Conservation (phyloP, 2,888 invertebrate genomes). For the Clostera curtula region DNA sequence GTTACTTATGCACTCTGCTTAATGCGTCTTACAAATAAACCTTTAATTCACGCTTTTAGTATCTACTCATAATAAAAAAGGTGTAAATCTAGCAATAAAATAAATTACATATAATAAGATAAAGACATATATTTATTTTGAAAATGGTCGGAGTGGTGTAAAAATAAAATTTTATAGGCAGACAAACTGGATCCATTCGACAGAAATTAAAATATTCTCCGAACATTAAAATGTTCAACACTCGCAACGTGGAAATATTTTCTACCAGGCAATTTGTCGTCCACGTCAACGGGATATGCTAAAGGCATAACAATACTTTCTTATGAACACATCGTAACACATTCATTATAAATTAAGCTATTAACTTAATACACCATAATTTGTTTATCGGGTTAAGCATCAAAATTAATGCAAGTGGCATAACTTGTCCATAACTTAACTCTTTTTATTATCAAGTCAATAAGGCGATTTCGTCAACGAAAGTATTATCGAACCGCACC, state of each 20-base stretch:
- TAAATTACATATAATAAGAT: conserved; percentile 26
- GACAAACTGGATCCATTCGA: conserved; percentile 34
- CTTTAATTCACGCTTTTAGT: conserved; percentile 14
- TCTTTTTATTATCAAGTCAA: conserved; percentile 72
- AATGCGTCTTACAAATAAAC: too few relatives aligned
- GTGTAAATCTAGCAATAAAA: conserved; percentile 26
- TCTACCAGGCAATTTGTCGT: conserved; percentile 54
- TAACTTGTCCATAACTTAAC: conserved; percentile 72
- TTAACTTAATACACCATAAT: conserved; percentile 73
- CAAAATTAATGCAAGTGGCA: conserved; percentile 74
- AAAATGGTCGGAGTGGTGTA: conserved; percentile 29
- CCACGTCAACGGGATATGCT: conserved; percentile 44
- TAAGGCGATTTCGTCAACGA: conserved; percentile 68
- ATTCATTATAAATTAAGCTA: conserved; percentile 75
- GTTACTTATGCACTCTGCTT: too few relatives aligned
- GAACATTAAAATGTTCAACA: conserved; percentile 31
- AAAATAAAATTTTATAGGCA: conserved; percentile 40
- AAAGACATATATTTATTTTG: conserved; percentile 29
- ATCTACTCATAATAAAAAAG: conserved; percentile 9
- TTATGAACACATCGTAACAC: conserved; percentile 62
- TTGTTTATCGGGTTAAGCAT: conserved; percentile 75
- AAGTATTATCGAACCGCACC: conserved; percentile 44
- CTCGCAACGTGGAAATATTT: conserved; percentile 26
- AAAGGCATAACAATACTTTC: conserved; percentile 61
- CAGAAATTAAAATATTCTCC: conserved; percentile 40